Base-by-base conservation (phyloP, 2,113 vertebrate genomes). In the Brachypodius melanocephalos region DNA sequence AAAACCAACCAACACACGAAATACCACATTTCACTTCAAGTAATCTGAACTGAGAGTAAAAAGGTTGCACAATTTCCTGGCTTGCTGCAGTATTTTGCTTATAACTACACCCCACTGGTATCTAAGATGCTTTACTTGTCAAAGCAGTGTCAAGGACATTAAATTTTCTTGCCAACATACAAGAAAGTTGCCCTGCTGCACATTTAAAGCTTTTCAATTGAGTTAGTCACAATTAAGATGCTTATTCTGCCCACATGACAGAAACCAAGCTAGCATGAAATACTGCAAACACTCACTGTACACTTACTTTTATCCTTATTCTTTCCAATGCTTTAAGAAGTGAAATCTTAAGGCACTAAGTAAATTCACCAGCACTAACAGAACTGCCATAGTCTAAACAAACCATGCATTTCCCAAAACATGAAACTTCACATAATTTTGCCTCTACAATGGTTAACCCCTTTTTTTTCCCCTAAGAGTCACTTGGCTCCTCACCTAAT, bases 161-260 rank as follows among this genome's bases (percentile, higher is more conserved):
- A 21, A 67, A 57, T 29, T 68, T 93, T 78, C 91, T 74, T 90
- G 55, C 72, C 73, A 80, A 32, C 17, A 26, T 22, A 61, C 45
- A 90, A 95, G 76, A 79, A 92, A 88, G 38, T 36, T 66, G 20
- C 48, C 40, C 55, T 63, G 26, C 57, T 74, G 22, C 61, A 87
- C 43, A 22, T 20, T 34, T 52, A 74, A 66, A 92, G 34, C 34
- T 93, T 95, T 59, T 89, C 65, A 78, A 83, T 52, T 11, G 59
- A 88, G 26, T 79, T 61, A 95, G 82, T 88, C 89, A 95, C 77
- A 96, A 97, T 92, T 86, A 97, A 97, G 97, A 96, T 95, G 85
- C 86, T 97, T 96, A 92, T 97, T 97, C 96, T 96, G 85, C 32
- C 78, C 40, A 73, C 4, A 14, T 32, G 83, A 94, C 24, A 93